Conservation (phyloP, 1,140 invertebrate species). For the Drosophila grimshawi region DNA sequence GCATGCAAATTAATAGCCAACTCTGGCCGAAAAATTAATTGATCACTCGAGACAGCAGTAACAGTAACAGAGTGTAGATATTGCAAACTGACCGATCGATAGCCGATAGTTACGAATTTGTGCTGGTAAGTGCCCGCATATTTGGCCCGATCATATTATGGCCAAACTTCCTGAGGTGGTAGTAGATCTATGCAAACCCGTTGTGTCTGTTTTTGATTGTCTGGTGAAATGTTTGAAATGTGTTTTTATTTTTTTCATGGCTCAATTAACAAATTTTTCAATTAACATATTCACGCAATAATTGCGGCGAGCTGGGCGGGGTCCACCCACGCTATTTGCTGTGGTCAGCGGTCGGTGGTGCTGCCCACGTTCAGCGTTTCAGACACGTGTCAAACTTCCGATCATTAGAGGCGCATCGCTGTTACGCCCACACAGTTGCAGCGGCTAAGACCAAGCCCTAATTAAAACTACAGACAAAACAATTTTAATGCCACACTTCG, state of each 20-base stretch:
- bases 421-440: conserved; percentile 60
- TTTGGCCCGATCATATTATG: conserved; percentile 53
- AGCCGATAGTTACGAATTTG: conserved; percentile 65
- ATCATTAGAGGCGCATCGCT: conserved; percentile 66
- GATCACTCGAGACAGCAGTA: conserved; percentile 66
- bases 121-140: conserved; percentile 66
- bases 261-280: conserved; percentile 76
- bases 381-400: conserved; percentile 80
- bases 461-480: conserved; percentile 78
- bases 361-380: conserved; percentile 48
- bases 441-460: conserved; percentile 43
- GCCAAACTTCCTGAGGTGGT: conserved; percentile 9
- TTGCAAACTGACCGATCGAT: conserved; percentile 59
- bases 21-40: conserved; percentile 77
- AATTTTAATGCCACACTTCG: conserved; percentile 60
- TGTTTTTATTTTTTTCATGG: conserved; percentile 49
- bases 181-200: conserved; percentile 16
- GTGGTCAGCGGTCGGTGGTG: conserved; percentile 13
- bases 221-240: conserved; percentile 59
- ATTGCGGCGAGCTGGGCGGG: conserved; percentile 51
- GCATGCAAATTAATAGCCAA: conserved; percentile 79
- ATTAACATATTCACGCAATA: conserved; percentile 82
- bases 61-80: conserved; percentile 40
- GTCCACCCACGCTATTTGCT: conserved; percentile 42
- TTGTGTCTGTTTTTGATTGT: conserved; percentile 23